Evolutionary conservation across 2,888 invertebrate genomes (phyloP).

Genomic region (Apamea monoglypha): DNA sequence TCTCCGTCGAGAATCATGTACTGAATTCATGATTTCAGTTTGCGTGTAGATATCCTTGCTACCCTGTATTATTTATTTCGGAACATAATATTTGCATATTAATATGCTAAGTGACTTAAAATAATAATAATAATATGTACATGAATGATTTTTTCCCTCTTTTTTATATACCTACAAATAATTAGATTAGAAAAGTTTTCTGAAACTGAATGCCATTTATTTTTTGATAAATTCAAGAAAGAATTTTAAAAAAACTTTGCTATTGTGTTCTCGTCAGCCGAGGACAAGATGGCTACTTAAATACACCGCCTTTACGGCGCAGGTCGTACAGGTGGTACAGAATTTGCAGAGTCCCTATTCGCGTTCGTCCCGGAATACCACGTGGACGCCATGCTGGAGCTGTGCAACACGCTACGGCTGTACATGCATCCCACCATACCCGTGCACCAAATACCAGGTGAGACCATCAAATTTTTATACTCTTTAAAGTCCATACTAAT

Average conservation of each 20-base stretch:
- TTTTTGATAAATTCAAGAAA: background rate
- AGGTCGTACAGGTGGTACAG: slow-evolving; percentile 63
- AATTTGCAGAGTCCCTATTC: slow-evolving; percentile 88
- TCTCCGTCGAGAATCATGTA: too few species aligned
- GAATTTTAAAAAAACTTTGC: background rate
- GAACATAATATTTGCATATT: too few species aligned
- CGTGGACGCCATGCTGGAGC: slow-evolving; percentile 92
- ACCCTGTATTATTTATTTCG: too few species aligned
- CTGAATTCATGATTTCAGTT: too few species aligned
- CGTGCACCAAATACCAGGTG: slow-evolving; percentile 87
- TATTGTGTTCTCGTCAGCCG: background rate
- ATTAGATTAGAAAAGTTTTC: background rate
- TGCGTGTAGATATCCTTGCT: too few species aligned
- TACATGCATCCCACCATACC: slow-evolving; percentile 92
- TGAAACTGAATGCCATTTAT: background rate
- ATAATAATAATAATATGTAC: background rate
- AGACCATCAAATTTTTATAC: background rate
- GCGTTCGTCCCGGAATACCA: slow-evolving; percentile 94
- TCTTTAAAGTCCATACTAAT: too few species aligned
- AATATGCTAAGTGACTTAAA: too few species aligned
- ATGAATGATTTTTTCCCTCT: too few species aligned
- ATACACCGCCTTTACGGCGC: slow-evolving; percentile 27
- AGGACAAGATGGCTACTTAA: slow-evolving; percentile 10
- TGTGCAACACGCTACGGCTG: slow-evolving; percentile 91
- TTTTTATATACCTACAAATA: background rate